These are phyloP conservation scores for Ylistrum balloti DNA, from an alignment of 1,140 invertebrate species.

Conservation along the genomic window DNA sequence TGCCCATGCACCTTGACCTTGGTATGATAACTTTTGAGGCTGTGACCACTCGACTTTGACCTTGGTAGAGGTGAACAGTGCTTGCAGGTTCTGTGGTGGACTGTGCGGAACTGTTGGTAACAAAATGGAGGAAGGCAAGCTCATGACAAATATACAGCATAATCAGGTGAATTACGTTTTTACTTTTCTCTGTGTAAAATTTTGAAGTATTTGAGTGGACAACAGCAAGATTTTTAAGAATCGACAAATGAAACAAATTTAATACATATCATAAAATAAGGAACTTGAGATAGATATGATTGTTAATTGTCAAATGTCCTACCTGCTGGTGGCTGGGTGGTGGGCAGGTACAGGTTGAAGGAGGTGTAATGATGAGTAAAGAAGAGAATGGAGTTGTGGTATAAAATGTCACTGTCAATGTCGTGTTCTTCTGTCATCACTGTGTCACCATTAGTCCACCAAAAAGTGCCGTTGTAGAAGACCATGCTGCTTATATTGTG, in stretches of 20 bases:
- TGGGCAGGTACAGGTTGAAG: constrained; percentile 72
- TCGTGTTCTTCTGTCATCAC: constrained; percentile 86
- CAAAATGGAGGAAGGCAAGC: background rate
- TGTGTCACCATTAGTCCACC: constrained; percentile 91
- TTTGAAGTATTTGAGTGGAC: too few relatives aligned
- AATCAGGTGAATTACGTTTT: too few relatives aligned
- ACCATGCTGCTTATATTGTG: constrained; percentile 67
- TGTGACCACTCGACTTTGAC: constrained; percentile 89
- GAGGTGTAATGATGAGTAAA: constrained; percentile 65
- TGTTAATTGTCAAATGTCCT: background rate
- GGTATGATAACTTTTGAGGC: constrained; percentile 89
- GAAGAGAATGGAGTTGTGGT: constrained; percentile 86
- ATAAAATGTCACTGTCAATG: constrained; percentile 85
- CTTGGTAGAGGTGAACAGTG: constrained; percentile 88
- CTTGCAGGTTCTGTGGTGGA: constrained; percentile 89
- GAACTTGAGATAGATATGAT: too few relatives aligned
- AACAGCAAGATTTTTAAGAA: too few relatives aligned
- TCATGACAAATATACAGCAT: too few relatives aligned
- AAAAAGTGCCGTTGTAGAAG: constrained; percentile 85
- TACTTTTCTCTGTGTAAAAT: too few relatives aligned
- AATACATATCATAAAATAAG: too few relatives aligned
- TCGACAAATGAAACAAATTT: too few relatives aligned
- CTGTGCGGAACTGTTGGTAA: constrained; percentile 86
- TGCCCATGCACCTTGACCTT: constrained; percentile 91
- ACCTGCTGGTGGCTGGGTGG: constrained; percentile 77